These are phyloP conservation scores for Archips crataeganus DNA, from an alignment of 2,888 invertebrate genomes.

Conservation along the genomic window DNA sequence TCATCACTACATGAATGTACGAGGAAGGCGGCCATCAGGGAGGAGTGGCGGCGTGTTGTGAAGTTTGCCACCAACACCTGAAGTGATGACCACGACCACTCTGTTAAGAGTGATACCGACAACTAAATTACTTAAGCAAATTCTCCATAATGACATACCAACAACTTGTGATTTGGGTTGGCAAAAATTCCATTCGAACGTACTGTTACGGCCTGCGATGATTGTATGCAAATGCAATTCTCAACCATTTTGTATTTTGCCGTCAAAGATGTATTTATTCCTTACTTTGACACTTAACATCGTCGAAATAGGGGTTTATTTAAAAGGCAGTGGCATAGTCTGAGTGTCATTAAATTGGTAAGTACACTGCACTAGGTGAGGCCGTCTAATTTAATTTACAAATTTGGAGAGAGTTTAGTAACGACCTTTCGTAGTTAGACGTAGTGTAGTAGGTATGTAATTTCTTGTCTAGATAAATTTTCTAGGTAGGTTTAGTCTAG, in stretches of 20 bases:
- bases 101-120: no score
- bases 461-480: no score
- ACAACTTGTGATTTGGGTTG: neutral
- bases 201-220: slow-evolving; percentile 31
- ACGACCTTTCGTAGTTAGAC: slow-evolving; percentile 23
- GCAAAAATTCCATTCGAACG: slow-evolving; percentile 16
- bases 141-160: slow-evolving; percentile 3
- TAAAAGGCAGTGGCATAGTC: neutral
- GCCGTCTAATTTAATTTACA: slow-evolving; percentile 46
- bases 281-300: neutral
- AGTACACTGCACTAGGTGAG: slow-evolving; percentile 13
- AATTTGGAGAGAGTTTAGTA: slow-evolving; percentile 45
- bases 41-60: no score
- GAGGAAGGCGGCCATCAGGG: no score
- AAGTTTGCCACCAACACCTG: no score
- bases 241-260: slow-evolving; percentile 2
- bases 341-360: slow-evolving; percentile 1
- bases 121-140: no score
- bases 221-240: slow-evolving; percentile 36
- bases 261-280: neutral
- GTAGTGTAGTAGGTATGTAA: neutral
- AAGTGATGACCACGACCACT: no score
- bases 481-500: no score
- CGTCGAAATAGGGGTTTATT: neutral
- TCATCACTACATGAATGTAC: no score